phyloP scores from a whole-genome alignment of 2,888 invertebrate genomes.

The Ctenicera cuprea region DNA sequence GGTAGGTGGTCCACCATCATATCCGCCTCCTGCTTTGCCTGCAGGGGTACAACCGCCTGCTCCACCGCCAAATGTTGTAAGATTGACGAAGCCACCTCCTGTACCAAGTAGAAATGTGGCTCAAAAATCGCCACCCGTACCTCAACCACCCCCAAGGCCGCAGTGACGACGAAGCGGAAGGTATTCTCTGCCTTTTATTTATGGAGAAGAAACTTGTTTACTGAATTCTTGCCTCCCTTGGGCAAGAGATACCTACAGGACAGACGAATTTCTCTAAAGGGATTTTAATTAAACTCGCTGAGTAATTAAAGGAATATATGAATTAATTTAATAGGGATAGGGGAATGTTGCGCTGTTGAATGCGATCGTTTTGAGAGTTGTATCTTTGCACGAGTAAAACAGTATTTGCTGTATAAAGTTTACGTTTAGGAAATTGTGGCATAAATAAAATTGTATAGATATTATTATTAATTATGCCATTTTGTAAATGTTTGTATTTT shows the following conservation, averaged over 20 bases:
- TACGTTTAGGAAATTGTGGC: conserved; percentile 24
- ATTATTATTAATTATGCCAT: conserved; percentile 23
- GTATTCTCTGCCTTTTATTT: conserved; percentile 69
- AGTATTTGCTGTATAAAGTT: conserved; percentile 35
- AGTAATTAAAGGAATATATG: conserved; percentile 25
- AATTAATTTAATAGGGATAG: conserved; percentile 16
- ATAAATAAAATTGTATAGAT: conserved; percentile 18
- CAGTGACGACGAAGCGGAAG: conserved; percentile 69
- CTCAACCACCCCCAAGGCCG: conserved; percentile 71
- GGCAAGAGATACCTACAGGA: conserved; percentile 59
- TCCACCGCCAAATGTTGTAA: conserved; percentile 65
- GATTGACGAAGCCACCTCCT: conserved; percentile 73
- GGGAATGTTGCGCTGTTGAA: background rate
- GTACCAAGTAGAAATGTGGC: conserved; percentile 75
- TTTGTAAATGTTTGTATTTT: conserved; percentile 48
- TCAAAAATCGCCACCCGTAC: conserved; percentile 69
- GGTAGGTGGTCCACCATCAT: conserved; percentile 68
- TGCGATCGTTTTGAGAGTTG: conserved; percentile 4
- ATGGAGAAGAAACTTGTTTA: conserved; percentile 66
- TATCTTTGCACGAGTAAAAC: conserved; percentile 9
- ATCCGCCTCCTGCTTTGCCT: conserved; percentile 70
- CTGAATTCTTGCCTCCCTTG: conserved; percentile 70
- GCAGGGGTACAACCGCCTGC: conserved; percentile 69
- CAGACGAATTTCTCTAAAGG: conserved; percentile 40
- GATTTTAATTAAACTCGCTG: conserved; percentile 19